Percentiles rank a stretch among this genome's conserved stretches.
phyloP scores from a whole-genome alignment of 2,888 invertebrate species.

The Heliconius erato region DNA sequence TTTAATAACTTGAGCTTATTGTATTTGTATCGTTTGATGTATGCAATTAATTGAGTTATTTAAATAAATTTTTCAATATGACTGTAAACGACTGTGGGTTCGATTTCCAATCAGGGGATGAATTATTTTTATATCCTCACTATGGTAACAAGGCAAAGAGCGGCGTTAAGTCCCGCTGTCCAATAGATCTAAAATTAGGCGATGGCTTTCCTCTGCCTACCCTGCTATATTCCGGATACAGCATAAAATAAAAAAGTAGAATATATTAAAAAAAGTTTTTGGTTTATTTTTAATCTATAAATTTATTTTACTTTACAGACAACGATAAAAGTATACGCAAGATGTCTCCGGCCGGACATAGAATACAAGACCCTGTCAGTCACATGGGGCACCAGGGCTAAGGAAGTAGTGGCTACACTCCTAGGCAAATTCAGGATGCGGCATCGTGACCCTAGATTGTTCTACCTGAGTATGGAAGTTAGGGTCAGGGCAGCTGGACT shows the following conservation, averaged over 20 bases:
- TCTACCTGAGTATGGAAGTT: conserved; percentile 98
- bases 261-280: not conserved
- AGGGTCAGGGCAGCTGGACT: conserved; percentile 93
- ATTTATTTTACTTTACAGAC: conserved; percentile 86
- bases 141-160: not conserved
- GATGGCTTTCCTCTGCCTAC: not conserved
- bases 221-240: not conserved
- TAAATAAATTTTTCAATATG: not conserved
- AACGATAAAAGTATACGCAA: conserved; percentile 96
- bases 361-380: conserved; percentile 98
- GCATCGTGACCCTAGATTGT: conserved; percentile 96
- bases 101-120: not conserved
- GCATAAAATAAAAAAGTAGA: not conserved
- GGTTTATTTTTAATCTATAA: not conserved
- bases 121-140: not conserved
- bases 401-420: conserved; percentile 93
- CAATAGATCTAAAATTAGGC: not conserved
- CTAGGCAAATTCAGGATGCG: conserved; percentile 96
- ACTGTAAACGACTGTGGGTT: not conserved
- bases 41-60: no score
- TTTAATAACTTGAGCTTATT: not conserved
- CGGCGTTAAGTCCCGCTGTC: not conserved
- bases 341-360: conserved; percentile 95
- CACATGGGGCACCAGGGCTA: conserved; percentile 94
- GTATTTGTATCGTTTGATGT: not conserved